A percentile compares a stretch with the other conserved stretches of the same genome.
Conservation (phyloP, 2,797 vertebrate genomes). For the Hirundo rustica region DNA sequence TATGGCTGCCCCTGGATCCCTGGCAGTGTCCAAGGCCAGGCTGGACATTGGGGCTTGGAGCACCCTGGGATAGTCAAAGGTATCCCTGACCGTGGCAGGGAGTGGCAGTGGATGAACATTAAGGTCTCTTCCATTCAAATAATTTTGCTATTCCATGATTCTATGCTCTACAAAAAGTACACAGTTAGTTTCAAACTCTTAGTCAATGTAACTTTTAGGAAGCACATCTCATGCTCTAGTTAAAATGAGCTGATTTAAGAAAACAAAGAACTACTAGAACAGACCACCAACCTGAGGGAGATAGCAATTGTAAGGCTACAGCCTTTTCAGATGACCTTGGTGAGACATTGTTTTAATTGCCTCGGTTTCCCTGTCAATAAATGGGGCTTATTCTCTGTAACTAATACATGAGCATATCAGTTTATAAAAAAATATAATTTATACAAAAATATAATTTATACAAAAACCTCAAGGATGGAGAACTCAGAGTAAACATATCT, state of each 20-base stretch:
- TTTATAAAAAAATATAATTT: not conserved
- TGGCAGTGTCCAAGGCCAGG: not conserved
- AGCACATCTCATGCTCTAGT: not conserved
- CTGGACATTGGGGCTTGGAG: fast-evolving
- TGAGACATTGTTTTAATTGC: not conserved
- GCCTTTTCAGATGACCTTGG: not conserved
- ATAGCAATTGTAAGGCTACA: not conserved
- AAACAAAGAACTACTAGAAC: not conserved
- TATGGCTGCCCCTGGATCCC: not conserved
- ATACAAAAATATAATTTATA: not conserved
- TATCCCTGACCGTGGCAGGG: not conserved
- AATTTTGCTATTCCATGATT: not conserved
- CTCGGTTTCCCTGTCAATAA: not conserved
- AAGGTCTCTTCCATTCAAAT: not conserved
- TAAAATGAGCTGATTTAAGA: not conserved
- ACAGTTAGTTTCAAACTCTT: not conserved
- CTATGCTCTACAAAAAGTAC: not conserved
- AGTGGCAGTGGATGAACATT: fast-evolving
- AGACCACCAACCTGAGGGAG: not conserved
- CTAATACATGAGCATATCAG: not conserved
- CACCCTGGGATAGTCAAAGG: fast-evolving
- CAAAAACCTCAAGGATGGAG: not conserved
- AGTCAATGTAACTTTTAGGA: not conserved
- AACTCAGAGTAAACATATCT: not conserved
- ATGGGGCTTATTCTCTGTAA: not conserved